These are phyloP conservation scores for Hypomecis atomaria DNA, from an alignment of 2,888 invertebrate species.

Conservation along the genomic window DNA sequence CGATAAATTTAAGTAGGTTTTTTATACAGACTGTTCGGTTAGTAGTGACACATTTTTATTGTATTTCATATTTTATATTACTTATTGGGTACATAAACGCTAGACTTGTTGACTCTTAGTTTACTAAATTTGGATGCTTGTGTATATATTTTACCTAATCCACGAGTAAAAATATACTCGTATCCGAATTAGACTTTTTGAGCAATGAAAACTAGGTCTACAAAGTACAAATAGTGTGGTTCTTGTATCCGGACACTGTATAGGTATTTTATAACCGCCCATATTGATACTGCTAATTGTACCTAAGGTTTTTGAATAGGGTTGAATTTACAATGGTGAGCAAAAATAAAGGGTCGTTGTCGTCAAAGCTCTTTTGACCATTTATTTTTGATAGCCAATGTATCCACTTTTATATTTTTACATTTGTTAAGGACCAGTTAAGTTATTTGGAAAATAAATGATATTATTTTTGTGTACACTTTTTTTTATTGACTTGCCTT, in stretches of 20 bases:
- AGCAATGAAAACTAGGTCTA: no score
- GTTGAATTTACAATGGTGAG: background rate
- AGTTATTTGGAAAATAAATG: slow-evolving; percentile 21
- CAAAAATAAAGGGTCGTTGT: background rate
- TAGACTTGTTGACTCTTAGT: no score
- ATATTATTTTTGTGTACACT: slow-evolving; percentile 12
- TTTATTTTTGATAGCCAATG: slow-evolving; percentile 10
- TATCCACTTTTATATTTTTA: background rate
- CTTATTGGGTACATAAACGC: no score
- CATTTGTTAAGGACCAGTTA: slow-evolving; percentile 13
- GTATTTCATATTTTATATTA: no score
- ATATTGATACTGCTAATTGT: slow-evolving; percentile 12
- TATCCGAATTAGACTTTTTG: no score
- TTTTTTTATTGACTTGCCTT: background rate
- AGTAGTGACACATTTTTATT: no score
- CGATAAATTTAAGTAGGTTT: slow-evolving; percentile 34
- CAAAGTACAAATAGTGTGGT: no score
- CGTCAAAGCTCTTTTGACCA: background rate
- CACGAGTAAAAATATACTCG: no score
- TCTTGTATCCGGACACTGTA: background rate
- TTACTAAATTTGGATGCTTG: no score
- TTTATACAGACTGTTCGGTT: background rate
- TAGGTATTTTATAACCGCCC: slow-evolving; percentile 14
- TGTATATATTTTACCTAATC: no score
- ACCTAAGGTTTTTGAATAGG: background rate